These are phyloP conservation scores for Ridgeia piscesae DNA, from an alignment of 1,140 invertebrate genomes.

Conservation along the genomic window DNA sequence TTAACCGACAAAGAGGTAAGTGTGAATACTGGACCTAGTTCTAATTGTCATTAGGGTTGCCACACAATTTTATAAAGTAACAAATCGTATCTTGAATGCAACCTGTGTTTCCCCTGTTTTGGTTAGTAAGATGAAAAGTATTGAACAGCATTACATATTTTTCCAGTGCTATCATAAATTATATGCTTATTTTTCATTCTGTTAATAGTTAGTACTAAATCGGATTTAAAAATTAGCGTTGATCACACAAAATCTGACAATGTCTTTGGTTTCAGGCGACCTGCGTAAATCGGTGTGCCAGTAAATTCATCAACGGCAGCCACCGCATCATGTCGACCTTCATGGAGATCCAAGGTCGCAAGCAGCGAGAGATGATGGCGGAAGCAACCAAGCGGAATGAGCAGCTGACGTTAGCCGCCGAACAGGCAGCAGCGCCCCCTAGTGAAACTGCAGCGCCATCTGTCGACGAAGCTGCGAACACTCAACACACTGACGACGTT, in stretches of 20 bases:
- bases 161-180: too few species aligned
- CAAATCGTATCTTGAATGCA: too few species aligned
- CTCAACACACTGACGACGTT: background rate
- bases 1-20: conserved; percentile 11
- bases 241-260: too few species aligned
- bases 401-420: background rate
- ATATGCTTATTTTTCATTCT: background rate
- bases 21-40: background rate
- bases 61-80: too few species aligned
- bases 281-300: conserved; percentile 19
- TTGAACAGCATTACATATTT: too few species aligned
- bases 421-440: background rate
- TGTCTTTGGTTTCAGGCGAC: conserved; percentile 4
- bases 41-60: background rate
- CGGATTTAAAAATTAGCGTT: background rate
- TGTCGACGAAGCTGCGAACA: background rate
- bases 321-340: conserved; percentile 24
- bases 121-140: background rate
- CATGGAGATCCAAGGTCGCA: conserved; percentile 24
- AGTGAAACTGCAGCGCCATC: background rate
- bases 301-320: conserved; percentile 19
- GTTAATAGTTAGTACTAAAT: too few species aligned
- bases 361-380: conserved; percentile 25
- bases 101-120: too few species aligned
- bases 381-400: conserved; percentile 17